Percentiles rank a stretch among this genome's conserved stretches.
phyloP scores from a whole-genome alignment of 2,113 vertebrate genomes.

The Ceyx cyanopectus region DNA sequence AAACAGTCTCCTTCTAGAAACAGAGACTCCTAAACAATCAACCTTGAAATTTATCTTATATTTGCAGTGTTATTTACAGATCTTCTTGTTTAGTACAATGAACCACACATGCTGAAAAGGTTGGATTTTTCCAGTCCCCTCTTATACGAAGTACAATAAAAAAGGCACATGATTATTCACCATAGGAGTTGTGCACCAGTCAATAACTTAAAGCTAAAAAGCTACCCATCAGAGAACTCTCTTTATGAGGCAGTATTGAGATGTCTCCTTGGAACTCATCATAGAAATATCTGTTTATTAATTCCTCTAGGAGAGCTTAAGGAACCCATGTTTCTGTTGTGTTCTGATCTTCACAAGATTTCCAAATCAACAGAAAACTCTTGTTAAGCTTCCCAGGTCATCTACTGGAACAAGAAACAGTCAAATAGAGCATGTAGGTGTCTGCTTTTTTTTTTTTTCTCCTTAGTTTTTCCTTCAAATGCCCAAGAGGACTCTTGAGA shows the following conservation, averaged over 20 bases:
- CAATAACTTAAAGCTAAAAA: constrained; percentile 71
- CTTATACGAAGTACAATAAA: constrained; percentile 70
- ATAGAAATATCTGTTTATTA: not conserved
- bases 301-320: not conserved
- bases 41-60: constrained; percentile 36
- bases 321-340: not conserved
- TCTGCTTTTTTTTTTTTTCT: not conserved
- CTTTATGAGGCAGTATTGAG: constrained; percentile 25
- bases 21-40: constrained; percentile 50
- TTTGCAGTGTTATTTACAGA: constrained; percentile 67
- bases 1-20: constrained; percentile 34
- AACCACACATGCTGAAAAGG: constrained; percentile 78
- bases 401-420: not conserved
- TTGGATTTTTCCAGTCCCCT: constrained; percentile 50
- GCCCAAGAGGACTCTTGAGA: not conserved
- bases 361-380: constrained; percentile 22
- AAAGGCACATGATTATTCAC: constrained; percentile 83
- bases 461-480: not conserved
- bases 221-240: constrained; percentile 33
- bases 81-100: constrained; percentile 48
- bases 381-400: not conserved
- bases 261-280: not conserved
- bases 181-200: constrained; percentile 64
- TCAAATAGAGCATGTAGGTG: not conserved
- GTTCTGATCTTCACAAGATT: not conserved